Percentiles rank a stretch among this genome's conserved stretches.
Evolutionary conservation across 2,888 invertebrate species (phyloP).

Genomic region (Cataglyphis altisquamis): DNA sequence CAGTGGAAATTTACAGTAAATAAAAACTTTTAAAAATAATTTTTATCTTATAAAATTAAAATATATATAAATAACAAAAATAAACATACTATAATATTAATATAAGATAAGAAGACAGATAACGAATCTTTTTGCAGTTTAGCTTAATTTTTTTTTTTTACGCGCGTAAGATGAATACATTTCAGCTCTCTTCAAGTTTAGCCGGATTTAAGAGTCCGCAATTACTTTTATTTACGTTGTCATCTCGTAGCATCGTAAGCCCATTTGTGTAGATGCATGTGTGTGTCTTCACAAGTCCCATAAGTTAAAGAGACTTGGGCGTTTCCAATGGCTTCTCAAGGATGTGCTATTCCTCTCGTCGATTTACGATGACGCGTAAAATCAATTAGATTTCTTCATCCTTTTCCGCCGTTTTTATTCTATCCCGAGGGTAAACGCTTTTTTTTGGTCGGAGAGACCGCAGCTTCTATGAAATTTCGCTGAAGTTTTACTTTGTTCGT

Average conservation of each 20-base stretch:
- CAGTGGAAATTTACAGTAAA: not conserved
- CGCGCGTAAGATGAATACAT: not conserved
- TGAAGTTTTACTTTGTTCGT: constrained; percentile 63
- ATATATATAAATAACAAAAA: not conserved
- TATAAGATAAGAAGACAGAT: not conserved
- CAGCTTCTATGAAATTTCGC: constrained; percentile 43
- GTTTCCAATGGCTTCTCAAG: constrained; percentile 32
- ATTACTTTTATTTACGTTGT: constrained; percentile 35
- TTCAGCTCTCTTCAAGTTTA: not conserved
- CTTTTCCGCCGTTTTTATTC: constrained; percentile 1
- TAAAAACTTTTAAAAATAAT: not conserved
- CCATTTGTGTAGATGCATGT: not conserved
- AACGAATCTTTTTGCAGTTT: not conserved
- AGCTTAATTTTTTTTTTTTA: not conserved
- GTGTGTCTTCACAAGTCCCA: not conserved
- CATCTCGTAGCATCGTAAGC: not conserved
- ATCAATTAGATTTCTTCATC: constrained; percentile 24
- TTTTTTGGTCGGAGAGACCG: not conserved
- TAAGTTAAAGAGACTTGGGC: constrained; percentile 26
- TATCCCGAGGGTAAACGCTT: constrained; percentile 9
- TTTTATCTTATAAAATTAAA: not conserved
- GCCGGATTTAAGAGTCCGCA: constrained; percentile 21
- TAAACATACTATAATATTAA: not conserved
- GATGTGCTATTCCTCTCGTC: constrained; percentile 18
- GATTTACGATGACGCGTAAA: constrained; percentile 31